phyloP scores from a whole-genome alignment of 2,888 invertebrate genomes.

The Amblyjoppa fuscipennis region DNA sequence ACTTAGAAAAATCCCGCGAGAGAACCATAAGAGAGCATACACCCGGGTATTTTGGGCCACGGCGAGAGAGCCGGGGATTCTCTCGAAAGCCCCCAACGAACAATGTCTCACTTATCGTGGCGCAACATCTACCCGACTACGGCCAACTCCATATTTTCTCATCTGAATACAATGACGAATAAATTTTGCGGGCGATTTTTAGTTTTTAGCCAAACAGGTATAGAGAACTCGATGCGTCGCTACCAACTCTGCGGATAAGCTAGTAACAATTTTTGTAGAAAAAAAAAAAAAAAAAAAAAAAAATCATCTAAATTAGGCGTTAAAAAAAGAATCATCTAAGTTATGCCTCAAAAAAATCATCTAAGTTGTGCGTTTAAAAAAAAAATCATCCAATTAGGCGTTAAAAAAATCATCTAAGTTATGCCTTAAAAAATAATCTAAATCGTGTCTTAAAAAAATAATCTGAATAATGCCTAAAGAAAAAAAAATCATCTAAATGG shows the following conservation, averaged over 20 bases:
- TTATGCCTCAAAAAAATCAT: too few species aligned
- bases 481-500: conserved; percentile 16
- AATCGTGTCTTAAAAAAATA: neutral
- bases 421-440: neutral
- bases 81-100: conserved; percentile 5
- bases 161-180: conserved; percentile 73
- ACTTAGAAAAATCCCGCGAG: neutral
- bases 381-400: neutral
- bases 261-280: neutral
- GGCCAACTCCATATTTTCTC: conserved; percentile 33
- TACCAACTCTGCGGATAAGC: neutral
- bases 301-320: neutral
- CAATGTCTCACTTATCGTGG: conserved; percentile 67
- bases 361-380: neutral
- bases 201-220: neutral
- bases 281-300: conserved; percentile 10
- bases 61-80: neutral
- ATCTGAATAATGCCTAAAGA: neutral
- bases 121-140: conserved; percentile 38
- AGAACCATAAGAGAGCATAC: neutral
- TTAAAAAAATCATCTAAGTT: neutral
- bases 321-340: neutral
- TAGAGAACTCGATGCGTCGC: conserved; percentile 8
- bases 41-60: neutral
- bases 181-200: conserved; percentile 59